These are phyloP conservation scores for Sphaerophoria rueppellii DNA, from an alignment of 2,888 invertebrate species.

Conservation along the genomic window DNA sequence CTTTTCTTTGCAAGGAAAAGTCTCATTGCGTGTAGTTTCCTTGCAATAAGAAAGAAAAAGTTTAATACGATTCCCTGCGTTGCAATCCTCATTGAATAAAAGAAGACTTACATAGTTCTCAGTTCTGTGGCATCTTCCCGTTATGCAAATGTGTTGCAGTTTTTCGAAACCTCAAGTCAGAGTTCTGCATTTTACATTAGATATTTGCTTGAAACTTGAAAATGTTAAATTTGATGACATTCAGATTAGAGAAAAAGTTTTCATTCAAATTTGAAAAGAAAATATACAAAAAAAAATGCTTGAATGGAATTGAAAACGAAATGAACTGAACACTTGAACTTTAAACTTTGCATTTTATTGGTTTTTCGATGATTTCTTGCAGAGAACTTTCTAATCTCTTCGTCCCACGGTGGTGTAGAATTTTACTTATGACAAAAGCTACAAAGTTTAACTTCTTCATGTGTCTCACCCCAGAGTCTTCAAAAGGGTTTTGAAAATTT, in stretches of 20 bases:
- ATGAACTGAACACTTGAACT: background rate
- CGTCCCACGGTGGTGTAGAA: no score
- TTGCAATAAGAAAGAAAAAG: constrained; percentile 44
- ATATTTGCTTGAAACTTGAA: background rate
- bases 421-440: no score
- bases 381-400: no score
- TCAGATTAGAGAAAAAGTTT: background rate
- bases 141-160: constrained; percentile 30
- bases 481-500: no score
- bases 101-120: constrained; percentile 10
- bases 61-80: constrained; percentile 35
- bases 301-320: background rate
- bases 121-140: constrained; percentile 28
- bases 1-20: background rate
- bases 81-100: constrained; percentile 30
- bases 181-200: background rate
- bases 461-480: no score
- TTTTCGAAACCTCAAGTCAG: constrained; percentile 28
- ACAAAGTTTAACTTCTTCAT: no score
- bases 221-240: background rate
- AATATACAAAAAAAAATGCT: background rate
- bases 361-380: no score
- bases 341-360: background rate
- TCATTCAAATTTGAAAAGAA: background rate
- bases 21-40: constrained; percentile 42